These are phyloP conservation scores for Coecobrya sp. DNA, from an alignment of 2,888 invertebrate species.

Conservation along the genomic window DNA sequence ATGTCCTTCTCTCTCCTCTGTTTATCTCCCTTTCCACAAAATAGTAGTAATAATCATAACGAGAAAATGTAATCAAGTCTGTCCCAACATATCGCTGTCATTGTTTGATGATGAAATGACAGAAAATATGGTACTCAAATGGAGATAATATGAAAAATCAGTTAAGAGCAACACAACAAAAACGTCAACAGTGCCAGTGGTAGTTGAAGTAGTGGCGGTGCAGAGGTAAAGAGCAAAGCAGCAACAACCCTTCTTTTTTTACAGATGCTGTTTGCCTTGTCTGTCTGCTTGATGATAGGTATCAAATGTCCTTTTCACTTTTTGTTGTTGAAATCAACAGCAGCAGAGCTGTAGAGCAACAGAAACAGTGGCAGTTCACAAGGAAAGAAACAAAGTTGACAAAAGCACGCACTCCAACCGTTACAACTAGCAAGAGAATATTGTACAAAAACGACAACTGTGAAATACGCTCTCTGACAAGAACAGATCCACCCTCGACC, in stretches of 20 bases:
- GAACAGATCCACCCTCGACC: slow-evolving; percentile 76
- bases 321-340: slow-evolving; percentile 47
- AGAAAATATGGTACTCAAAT: slow-evolving; percentile 59
- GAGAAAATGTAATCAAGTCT: slow-evolving; percentile 67
- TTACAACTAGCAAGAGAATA: neutral
- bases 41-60: slow-evolving; percentile 46
- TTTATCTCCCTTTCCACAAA: slow-evolving; percentile 26
- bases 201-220: neutral
- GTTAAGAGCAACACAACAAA: slow-evolving; percentile 57
- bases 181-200: slow-evolving; percentile 9
- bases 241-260: slow-evolving; percentile 53
- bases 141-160: slow-evolving; percentile 63
- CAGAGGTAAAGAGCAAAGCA: slow-evolving; percentile 1
- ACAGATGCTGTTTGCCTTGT: slow-evolving; percentile 41
- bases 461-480: slow-evolving; percentile 1
- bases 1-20: slow-evolving; percentile 3
- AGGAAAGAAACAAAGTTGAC: slow-evolving; percentile 54
- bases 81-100: slow-evolving; percentile 46
- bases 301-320: slow-evolving; percentile 69
- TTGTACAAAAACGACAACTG: neutral
- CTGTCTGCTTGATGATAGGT: slow-evolving; percentile 54
- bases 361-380: slow-evolving; percentile 17
- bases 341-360: slow-evolving; percentile 15
- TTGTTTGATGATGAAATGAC: slow-evolving; percentile 65
- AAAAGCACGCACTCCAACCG: slow-evolving; percentile 42